Percentiles rank a stretch among this genome's conserved stretches.
phyloP scores from a whole-genome alignment of 1,140 invertebrate genomes.

The Dufourea novaeangliae region DNA sequence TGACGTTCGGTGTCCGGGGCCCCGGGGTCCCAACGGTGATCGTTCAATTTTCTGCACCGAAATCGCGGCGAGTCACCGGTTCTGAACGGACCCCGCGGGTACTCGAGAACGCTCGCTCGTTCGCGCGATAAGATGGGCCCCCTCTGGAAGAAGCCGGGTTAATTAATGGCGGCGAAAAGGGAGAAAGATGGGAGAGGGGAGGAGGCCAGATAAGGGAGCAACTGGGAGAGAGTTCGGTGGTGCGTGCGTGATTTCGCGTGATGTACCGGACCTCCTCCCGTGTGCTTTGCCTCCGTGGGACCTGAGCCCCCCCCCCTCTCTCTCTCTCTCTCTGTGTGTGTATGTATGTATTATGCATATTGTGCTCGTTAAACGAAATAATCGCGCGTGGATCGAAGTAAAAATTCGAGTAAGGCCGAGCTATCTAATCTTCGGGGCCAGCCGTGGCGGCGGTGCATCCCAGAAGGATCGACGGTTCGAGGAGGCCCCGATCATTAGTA shows the following conservation, averaged over 20 bases:
- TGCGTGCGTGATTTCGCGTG: constrained; percentile 52
- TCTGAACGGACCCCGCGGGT: constrained; percentile 25
- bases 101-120: not conserved
- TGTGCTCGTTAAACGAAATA: constrained; percentile 68
- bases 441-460: not conserved
- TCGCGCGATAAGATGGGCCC: constrained; percentile 65
- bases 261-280: constrained; percentile 35
- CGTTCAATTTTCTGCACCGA: constrained; percentile 69
- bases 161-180: constrained; percentile 71
- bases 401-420: constrained; percentile 61
- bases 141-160: constrained; percentile 53
- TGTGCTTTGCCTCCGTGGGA: constrained; percentile 21
- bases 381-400: constrained; percentile 67
- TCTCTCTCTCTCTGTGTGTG: not conserved
- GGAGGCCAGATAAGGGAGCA: constrained; percentile 63
- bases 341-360: no score
- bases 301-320: not conserved
- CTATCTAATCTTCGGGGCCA: constrained; percentile 69
- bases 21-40: constrained; percentile 53
- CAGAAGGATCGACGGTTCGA: not conserved
- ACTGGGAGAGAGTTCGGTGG: constrained; percentile 40
- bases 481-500: constrained; percentile 52
- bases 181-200: no score
- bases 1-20: constrained; percentile 37
- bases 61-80: constrained; percentile 54